Evolutionary conservation across 1,140 invertebrate genomes (phyloP).

Genomic region (Macrosteles quadrilineatus): DNA sequence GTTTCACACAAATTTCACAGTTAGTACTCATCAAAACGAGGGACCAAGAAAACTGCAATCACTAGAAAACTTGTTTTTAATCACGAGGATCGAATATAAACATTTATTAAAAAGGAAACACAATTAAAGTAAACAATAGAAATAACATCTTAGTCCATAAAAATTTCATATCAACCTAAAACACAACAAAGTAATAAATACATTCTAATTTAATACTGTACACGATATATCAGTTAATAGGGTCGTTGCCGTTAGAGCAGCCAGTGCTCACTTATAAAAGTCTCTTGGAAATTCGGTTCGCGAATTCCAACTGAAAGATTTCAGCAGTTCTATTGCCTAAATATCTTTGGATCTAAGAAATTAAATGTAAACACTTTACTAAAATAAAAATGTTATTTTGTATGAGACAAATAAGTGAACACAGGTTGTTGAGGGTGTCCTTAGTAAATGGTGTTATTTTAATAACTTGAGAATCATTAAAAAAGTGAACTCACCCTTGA

Average conservation of each 20-base stretch:
- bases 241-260: background rate
- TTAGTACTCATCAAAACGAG: no score
- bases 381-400: no score
- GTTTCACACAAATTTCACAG: background rate
- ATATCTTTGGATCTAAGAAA: no score
- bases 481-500: background rate
- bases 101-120: conserved; percentile 26
- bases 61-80: conserved; percentile 22
- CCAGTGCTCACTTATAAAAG: conserved; percentile 10
- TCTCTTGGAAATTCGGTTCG: no score
- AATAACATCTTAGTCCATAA: conserved; percentile 19
- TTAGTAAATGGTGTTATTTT: background rate
- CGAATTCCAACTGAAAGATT: no score
- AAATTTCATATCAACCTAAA: conserved; percentile 8
- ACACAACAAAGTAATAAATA: background rate
- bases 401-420: background rate
- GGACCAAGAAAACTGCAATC: background rate
- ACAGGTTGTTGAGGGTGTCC: background rate
- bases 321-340: no score
- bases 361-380: no score
- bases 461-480: background rate
- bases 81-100: conserved; percentile 26
- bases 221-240: conserved; percentile 8
- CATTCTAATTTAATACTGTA: conserved; percentile 14
- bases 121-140: background rate